These are phyloP conservation scores for Drosophila hydei DNA, from an alignment of 1,140 invertebrate species.

Conservation along the genomic window DNA sequence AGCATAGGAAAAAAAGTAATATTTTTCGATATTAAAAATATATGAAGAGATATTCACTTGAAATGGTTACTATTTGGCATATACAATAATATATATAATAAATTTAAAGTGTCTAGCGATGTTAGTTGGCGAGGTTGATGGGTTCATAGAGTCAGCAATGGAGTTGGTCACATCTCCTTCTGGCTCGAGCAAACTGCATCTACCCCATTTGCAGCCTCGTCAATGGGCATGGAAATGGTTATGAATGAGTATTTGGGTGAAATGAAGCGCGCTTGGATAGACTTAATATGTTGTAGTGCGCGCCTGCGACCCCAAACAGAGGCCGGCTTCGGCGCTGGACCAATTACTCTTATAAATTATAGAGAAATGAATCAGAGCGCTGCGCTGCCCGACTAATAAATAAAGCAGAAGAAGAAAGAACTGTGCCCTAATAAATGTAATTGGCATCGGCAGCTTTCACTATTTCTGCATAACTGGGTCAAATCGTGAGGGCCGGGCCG, in stretches of 20 bases:
- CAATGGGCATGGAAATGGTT: constrained; percentile 7
- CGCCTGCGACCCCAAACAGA: background rate
- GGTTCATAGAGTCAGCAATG: too few relatives aligned
- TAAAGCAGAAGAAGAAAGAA: constrained; percentile 10
- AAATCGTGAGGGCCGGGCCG: constrained; percentile 29
- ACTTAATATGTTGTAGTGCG: constrained; percentile 72
- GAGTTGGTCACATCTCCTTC: too few relatives aligned
- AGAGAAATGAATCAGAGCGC: constrained; percentile 70
- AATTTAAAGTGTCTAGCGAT: too few relatives aligned
- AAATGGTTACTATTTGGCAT: too few relatives aligned
- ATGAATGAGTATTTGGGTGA: constrained; percentile 21
- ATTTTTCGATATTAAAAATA: too few relatives aligned
- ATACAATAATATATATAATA: too few relatives aligned
- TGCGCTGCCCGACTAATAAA: constrained; percentile 50
- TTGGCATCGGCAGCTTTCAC: constrained; percentile 59
- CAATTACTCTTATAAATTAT: constrained; percentile 80
- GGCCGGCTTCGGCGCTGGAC: background rate
- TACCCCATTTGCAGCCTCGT: background rate
- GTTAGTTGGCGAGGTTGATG: too few relatives aligned
- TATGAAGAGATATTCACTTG: too few relatives aligned
- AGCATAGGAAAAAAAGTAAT: too few relatives aligned
- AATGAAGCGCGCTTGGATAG: constrained; percentile 25
- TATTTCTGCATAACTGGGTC: constrained; percentile 69
- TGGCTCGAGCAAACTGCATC: too few relatives aligned
- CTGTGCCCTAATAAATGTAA: constrained; percentile 77